A percentile compares a stretch with the other conserved stretches of the same genome.
These are phyloP conservation scores for Apistogramma diplotaenia DNA, from an alignment of 2,113 vertebrate genomes.

Conservation along the genomic window DNA sequence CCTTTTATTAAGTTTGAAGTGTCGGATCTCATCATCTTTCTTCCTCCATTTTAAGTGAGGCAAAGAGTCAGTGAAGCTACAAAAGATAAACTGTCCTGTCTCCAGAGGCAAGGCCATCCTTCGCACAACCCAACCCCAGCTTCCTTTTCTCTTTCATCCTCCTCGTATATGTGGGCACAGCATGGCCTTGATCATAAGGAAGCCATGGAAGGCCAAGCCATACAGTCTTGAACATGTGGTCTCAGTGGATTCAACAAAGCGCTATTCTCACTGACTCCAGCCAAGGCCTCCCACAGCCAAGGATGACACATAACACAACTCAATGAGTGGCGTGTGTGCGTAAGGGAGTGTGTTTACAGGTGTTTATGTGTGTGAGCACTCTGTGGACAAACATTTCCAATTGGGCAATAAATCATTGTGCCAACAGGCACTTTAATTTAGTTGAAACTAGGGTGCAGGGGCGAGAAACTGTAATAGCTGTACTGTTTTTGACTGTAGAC, in stretches of 20 bases:
- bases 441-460: conserved; percentile 12
- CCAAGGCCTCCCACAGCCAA: conserved; percentile 46
- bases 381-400: conserved; percentile 47
- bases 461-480: conserved; percentile 6
- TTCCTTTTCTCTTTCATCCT: conserved; percentile 10
- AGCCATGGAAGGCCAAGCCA: conserved; percentile 38
- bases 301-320: conserved; percentile 33
- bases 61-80: conserved; percentile 10
- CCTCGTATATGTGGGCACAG: conserved; percentile 30
- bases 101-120: conserved; percentile 50
- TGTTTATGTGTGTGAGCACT: conserved; percentile 4
- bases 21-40: conserved; percentile 1
- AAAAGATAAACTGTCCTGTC: conserved; percentile 51
- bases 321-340: neutral
- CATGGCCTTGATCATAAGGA: conserved; percentile 19
- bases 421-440: conserved; percentile 43
- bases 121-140: neutral
- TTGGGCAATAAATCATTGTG: conserved; percentile 58
- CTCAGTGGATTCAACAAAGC: conserved; percentile 45
- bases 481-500: conserved; percentile 18
- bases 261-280: conserved; percentile 22
- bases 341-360: conserved; percentile 15
- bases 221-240: conserved; percentile 39
- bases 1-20: neutral
- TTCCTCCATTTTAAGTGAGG: conserved; percentile 8